These are phyloP conservation scores for Ptilonorhynchus violaceus DNA, from an alignment of 2,113 vertebrate genomes.

Conservation along the genomic window DNA sequence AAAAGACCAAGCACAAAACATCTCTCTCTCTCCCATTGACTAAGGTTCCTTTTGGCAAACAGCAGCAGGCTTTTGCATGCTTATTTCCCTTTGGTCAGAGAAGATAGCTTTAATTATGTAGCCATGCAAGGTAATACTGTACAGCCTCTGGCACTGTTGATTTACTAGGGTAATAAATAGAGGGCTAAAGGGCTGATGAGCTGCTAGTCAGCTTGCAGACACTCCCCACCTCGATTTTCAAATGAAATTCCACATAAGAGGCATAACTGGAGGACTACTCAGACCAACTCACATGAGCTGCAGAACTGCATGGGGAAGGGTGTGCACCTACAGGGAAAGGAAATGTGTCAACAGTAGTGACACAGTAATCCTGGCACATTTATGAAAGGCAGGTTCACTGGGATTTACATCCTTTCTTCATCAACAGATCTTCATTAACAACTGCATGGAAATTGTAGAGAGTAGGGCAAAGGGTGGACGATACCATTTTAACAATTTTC, in stretches of 20 bases:
- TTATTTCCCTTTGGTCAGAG: constrained; percentile 61
- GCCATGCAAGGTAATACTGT: not conserved
- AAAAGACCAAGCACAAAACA: constrained; percentile 63
- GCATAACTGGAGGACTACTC: not conserved
- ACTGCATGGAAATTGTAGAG: not conserved
- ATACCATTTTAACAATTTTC: not conserved
- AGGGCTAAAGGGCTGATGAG: not conserved
- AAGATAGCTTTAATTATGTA: constrained; percentile 41
- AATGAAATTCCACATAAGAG: not conserved
- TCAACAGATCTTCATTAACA: constrained; percentile 2
- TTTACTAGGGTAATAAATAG: not conserved
- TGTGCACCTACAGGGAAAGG: constrained; percentile 11
- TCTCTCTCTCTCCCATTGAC: constrained; percentile 29
- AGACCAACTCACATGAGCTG: not conserved
- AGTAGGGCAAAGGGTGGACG: not conserved
- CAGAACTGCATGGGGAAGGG: not conserved
- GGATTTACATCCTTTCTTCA: not conserved
- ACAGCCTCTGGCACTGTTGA: not conserved
- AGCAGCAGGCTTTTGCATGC: constrained; percentile 62
- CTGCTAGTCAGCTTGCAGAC: not conserved
- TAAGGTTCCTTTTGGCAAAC: constrained; percentile 64
- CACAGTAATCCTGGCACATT: not conserved
- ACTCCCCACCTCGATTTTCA: not conserved
- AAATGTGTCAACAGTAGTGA: constrained; percentile 24
- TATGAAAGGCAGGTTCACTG: not conserved